Conservation (phyloP, 2,797 vertebrate genomes). For the Chromobotia macracanthus region DNA sequence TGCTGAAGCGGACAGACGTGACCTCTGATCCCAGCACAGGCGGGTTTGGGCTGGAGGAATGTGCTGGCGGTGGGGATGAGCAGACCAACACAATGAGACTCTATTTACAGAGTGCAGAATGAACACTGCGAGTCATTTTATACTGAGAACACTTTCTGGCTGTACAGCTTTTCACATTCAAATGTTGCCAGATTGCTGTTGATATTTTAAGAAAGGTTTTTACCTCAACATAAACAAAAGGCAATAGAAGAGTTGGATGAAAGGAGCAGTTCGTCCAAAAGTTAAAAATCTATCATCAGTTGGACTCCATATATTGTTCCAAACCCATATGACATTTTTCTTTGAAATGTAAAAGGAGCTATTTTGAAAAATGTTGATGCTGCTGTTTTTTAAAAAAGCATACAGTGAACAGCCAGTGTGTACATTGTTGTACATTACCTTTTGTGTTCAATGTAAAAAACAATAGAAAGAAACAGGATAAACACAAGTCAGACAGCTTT, state of each 20-base stretch:
- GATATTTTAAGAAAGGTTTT: background rate
- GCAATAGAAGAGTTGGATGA: background rate
- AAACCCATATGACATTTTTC: background rate
- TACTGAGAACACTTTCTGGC: constrained; percentile 16
- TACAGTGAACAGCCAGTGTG: too few relatives aligned
- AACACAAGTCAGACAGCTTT: background rate
- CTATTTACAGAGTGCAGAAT: constrained; percentile 24
- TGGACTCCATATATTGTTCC: too few relatives aligned
- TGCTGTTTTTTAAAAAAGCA: too few relatives aligned
- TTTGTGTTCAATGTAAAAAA: too few relatives aligned
- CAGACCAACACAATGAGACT: constrained; percentile 39
- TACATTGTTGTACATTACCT: too few relatives aligned
- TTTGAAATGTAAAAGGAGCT: background rate
- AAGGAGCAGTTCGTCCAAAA: background rate
- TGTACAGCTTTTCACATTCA: constrained; percentile 21
- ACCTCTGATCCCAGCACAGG: constrained; percentile 60
- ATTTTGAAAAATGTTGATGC: background rate
- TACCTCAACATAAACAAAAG: background rate
- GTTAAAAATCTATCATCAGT: background rate
- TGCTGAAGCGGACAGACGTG: constrained; percentile 63
- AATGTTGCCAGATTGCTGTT: constrained; percentile 5
- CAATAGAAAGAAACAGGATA: too few relatives aligned
- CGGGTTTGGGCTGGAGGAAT: constrained; percentile 45
- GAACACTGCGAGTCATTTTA: constrained; percentile 32
- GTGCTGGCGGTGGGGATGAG: constrained; percentile 42